Evolutionary conservation across 2,797 vertebrate genomes (phyloP).

Genomic region (Brachyalestes nurse): DNA sequence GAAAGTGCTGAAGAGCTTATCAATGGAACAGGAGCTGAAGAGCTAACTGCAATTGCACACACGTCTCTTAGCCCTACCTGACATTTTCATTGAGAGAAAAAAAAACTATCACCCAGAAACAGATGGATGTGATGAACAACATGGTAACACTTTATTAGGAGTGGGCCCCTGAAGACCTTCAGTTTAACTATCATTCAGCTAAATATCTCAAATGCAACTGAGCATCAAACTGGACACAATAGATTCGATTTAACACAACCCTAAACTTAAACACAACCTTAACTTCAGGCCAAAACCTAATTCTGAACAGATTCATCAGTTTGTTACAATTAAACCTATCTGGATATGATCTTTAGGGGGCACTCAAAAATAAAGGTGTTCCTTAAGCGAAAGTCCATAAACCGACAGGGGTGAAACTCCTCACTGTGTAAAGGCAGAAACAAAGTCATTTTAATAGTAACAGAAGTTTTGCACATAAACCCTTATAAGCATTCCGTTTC

Average conservation of each 20-base stretch:
- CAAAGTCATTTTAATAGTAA: not conserved
- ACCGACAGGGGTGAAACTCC: no score
- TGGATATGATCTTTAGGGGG: no score
- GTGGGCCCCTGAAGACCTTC: no score
- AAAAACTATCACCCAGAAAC: not conserved
- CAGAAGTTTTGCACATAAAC: not conserved
- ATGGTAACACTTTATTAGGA: no score
- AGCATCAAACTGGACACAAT: no score
- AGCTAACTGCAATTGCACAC: not conserved
- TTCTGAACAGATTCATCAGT: no score
- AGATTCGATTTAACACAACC: no score
- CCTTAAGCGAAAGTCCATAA: not conserved
- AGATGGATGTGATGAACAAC: not conserved
- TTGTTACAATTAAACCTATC: no score
- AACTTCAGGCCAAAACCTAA: no score
- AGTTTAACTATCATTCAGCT: no score
- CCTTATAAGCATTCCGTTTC: not conserved
- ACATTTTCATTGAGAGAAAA: not conserved
- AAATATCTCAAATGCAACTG: no score
- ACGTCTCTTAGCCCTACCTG: not conserved
- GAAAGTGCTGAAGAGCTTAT: constrained; percentile 9
- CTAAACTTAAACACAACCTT: no score
- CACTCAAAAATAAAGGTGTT: not conserved
- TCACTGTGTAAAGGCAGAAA: not conserved
- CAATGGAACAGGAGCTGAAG: not conserved